Base-by-base conservation (phyloP, 2,888 invertebrate species). In the Cybosia mesomella region DNA sequence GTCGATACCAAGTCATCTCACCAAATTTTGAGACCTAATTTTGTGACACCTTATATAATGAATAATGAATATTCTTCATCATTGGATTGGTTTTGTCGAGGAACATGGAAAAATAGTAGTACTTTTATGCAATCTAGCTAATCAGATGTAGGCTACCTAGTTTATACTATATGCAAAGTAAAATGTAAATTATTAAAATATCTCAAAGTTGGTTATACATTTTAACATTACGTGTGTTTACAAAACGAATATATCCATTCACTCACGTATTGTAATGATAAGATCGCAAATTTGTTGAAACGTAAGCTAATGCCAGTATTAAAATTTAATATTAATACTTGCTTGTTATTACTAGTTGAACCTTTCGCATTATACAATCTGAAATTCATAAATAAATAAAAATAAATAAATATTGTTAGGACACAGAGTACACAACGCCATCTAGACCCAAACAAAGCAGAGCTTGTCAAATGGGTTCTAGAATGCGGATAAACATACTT, bases 211-310 rank as follows among this genome's bases (percentile, higher is more conserved):
- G 10, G 22, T 49, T 1, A 11, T 8, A 39, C 22, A 53, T 58
- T 65, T 53, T 7, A 36, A 0, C 18, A 28, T 13, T 22, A 13
- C 43, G 49, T 65, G 39, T 66, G 49, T 66, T 32, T 22, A 67
- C 36, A 28, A 15, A 60, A 66, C 28, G 3, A 59, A 66, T 66
- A 54, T 60, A 54, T 54, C 59, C 59, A 54, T 66, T 60, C 60
- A 66, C 54, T 66, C 55, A 55, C 66, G 66, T 66, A 66, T 66
- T 66, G 54, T 54, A 21, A 39, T 59, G 66, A 66, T 66, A 66
- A 66, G 54, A 66, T 66, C 66, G 59, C 36, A 32, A 60, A 60
- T 66, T 66, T 60, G 60, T 39, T 66, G 24, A 24, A 65, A 59
- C 54, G 60, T 66, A 60, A 59, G 59, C 39, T 59, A 66, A 60